These are phyloP conservation scores for Rousettus madagascariensis DNA, from an alignment of 2,797 vertebrate species.

Conservation along the genomic window DNA sequence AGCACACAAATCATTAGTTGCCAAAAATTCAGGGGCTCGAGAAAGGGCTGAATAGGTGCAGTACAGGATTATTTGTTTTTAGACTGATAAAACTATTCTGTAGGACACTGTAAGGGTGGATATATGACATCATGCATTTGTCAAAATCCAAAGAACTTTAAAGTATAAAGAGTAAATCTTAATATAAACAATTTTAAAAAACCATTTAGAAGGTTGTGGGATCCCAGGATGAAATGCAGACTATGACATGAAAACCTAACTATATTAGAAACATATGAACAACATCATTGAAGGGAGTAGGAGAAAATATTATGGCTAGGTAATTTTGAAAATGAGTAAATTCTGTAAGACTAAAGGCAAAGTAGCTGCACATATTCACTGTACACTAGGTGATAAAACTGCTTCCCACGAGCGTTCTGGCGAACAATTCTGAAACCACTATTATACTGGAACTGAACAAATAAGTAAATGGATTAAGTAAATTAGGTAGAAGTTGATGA, in stretches of 20 bases:
- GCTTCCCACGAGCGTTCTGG: background rate
- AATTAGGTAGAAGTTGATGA: background rate
- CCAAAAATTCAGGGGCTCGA: background rate
- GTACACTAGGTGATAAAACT: background rate
- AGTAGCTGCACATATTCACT: background rate
- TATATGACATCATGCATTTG: background rate
- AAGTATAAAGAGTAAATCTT: background rate
- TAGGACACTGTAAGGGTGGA: background rate
- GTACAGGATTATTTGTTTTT: background rate
- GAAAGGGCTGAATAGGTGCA: background rate
- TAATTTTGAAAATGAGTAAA: background rate
- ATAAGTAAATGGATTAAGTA: background rate
- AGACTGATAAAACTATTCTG: background rate
- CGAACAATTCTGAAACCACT: background rate
- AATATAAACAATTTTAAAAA: background rate
- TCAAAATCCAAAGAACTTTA: background rate
- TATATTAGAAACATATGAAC: background rate
- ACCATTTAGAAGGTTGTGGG: background rate
- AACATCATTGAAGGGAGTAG: background rate
- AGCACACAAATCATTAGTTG: background rate
- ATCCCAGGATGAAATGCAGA: background rate
- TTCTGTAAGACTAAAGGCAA: background rate
- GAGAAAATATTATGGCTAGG: background rate
- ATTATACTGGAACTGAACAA: background rate
- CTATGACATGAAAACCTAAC: background rate